These are phyloP conservation scores for Drosophila diplacantha DNA, from an alignment of 2,888 invertebrate genomes.

Conservation along the genomic window DNA sequence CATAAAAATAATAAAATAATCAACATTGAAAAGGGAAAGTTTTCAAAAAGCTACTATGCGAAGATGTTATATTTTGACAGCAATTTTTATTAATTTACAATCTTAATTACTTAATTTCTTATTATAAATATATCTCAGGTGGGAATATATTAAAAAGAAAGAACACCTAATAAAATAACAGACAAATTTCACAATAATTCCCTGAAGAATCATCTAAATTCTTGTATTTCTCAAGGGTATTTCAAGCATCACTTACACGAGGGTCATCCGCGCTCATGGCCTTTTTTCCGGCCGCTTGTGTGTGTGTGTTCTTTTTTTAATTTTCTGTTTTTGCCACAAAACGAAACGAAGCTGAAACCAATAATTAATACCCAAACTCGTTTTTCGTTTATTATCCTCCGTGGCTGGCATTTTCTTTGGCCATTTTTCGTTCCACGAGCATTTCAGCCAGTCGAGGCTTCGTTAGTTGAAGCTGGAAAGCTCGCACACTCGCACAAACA, in stretches of 20 bases:
- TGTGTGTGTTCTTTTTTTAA: constrained; percentile 22
- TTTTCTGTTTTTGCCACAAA: constrained; percentile 29
- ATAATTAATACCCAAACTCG: constrained; percentile 60
- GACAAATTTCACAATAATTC: neutral
- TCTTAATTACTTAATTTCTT: too few relatives aligned
- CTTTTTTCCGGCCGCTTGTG: neutral
- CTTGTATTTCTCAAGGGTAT: neutral
- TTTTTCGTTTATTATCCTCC: constrained; percentile 58
- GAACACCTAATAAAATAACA: neutral
- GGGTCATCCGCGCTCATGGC: neutral
- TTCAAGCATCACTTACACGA: neutral
- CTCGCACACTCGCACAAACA: constrained; percentile 22
- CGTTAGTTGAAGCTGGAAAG: constrained; percentile 50
- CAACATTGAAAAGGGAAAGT: too few relatives aligned
- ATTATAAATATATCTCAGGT: too few relatives aligned
- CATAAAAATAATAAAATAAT: neutral
- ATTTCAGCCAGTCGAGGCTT: constrained; percentile 44
- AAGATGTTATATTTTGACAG: too few relatives aligned
- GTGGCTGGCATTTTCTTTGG: constrained; percentile 32
- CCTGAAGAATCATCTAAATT: neutral
- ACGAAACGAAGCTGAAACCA: constrained; percentile 55
- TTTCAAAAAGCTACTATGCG: too few relatives aligned
- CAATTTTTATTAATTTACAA: too few relatives aligned
- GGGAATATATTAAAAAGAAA: too few relatives aligned
- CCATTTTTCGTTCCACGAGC: constrained; percentile 17